Base-by-base conservation (phyloP, 2,113 vertebrate genomes). In the Murina feae region DNA sequence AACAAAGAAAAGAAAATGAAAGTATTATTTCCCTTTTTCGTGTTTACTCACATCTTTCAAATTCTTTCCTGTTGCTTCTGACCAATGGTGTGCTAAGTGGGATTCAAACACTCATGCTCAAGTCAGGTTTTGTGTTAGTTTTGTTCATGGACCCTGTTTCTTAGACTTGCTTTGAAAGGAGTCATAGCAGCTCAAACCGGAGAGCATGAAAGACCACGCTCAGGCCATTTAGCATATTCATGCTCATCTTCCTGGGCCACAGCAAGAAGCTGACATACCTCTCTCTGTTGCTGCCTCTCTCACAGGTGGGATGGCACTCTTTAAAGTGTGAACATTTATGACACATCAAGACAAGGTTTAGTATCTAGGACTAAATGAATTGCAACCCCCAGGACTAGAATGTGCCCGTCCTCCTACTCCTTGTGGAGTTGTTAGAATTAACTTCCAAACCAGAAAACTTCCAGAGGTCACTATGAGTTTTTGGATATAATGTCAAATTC, bases 151-250 rank as follows among this genome's bases (percentile, higher is more conserved):
- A 30, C 5, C 32, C 8, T 30, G 18, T n/a, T 78, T 66, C 44
- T 16, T 55, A 25, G 17, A 32, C 55, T 82, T 20, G 3, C 32
- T 74, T 87, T 69, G 69, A 69, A 18, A 9, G 4, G 21, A 76
- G n/a, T 83, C 35, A 17, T 9, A 23, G 81, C 12, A 25, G 12
- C 30, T 39, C 0, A 0, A 16, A 39, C 7, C n/a, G 32, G 12
- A 65, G 23, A 49, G 47, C 53, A 14, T 37, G 53, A 28, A 60
- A 49, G 47, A 16, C 7, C 14, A 17, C 0, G 0, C 11, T 49
- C 28, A 82, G 47, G 16, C 25, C 47, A 28, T 44, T 35, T 58
- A 14, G 5, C 6, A 23, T 74, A 25, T 75, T 49, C 23, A 6
- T 35, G 18, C 9, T 65, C 25, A 12, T 11, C 68, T 95, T 58